Evolutionary conservation across 1,140 invertebrate genomes (phyloP).

Genomic region (Drosophila jambulina): DNA sequence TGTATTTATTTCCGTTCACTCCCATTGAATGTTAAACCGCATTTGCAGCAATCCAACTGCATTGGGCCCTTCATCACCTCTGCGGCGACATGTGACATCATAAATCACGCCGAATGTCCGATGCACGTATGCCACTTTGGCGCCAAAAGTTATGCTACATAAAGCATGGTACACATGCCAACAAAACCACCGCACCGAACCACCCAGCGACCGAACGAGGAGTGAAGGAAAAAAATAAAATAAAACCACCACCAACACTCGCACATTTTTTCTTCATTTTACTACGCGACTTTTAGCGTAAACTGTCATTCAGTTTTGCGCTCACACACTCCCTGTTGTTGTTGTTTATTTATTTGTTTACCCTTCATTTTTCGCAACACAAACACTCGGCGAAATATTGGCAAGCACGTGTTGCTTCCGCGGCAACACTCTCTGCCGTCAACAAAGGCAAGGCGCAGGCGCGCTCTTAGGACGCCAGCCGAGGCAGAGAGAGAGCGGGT

Average conservation of each 20-base stretch:
- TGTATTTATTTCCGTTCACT: slow-evolving; percentile 6
- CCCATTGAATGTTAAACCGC: slow-evolving; percentile 23
- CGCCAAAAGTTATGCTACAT: slow-evolving; percentile 74
- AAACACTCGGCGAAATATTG: slow-evolving; percentile 25
- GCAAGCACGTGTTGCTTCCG: slow-evolving; percentile 70
- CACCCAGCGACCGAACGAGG: slow-evolving; percentile 8
- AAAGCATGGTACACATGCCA: slow-evolving; percentile 52
- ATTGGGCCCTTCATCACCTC: slow-evolving; percentile 58
- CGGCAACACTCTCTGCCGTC: slow-evolving; percentile 39
- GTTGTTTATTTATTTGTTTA: slow-evolving; percentile 72
- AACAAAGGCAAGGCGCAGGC: slow-evolving; percentile 59
- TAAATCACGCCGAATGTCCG: slow-evolving; percentile 53
- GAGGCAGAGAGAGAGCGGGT: slow-evolving; percentile 18
- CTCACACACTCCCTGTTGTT: slow-evolving; percentile 25
- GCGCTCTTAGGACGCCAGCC: slow-evolving; percentile 56
- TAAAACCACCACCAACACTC: slow-evolving; percentile 13
- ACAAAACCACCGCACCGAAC: slow-evolving; percentile 11
- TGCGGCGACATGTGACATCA: slow-evolving; percentile 58
- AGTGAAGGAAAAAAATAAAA: not conserved
- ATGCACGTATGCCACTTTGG: slow-evolving; percentile 63
- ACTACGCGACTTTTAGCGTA: slow-evolving; percentile 72
- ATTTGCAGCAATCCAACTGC: slow-evolving; percentile 31
- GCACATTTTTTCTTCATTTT: slow-evolving; percentile 16
- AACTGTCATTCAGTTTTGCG: slow-evolving; percentile 69
- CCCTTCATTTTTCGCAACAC: slow-evolving; percentile 46